Percentiles rank a stretch among this genome's conserved stretches.
These are phyloP conservation scores for Acipenser oxyrinchus DNA, from an alignment of 2,797 vertebrate genomes.

Conservation along the genomic window DNA sequence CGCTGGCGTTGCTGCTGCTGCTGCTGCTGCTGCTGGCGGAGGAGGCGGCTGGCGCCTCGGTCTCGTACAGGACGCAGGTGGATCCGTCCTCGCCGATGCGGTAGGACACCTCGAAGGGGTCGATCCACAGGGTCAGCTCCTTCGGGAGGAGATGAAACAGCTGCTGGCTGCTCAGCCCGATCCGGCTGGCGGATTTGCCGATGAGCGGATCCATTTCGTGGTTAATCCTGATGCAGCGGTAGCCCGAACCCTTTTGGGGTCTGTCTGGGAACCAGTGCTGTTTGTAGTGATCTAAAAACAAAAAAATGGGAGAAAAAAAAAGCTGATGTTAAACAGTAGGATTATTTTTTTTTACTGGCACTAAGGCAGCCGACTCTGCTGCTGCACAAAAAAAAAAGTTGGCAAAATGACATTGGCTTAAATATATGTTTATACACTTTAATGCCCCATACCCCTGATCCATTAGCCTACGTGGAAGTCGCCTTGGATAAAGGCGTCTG, in stretches of 20 bases:
- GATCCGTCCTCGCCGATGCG: conserved; percentile 77
- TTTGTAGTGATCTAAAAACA: conserved; percentile 63
- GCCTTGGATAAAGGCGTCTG: no score
- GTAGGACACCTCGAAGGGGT: conserved; percentile 76
- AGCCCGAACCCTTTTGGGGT: conserved; percentile 73
- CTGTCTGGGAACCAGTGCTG: conserved; percentile 77
- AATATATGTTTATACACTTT: no score
- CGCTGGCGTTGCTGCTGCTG: conserved; percentile 23
- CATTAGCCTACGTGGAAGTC: no score
- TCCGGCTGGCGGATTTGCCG: conserved; percentile 56
- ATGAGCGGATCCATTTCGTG: conserved; percentile 76
- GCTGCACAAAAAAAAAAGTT: no score
- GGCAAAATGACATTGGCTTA: no score
- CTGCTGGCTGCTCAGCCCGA: conserved; percentile 60
- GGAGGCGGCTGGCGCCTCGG: conserved; percentile 16
- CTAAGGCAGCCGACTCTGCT: no score
- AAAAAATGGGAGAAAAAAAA: neutral
- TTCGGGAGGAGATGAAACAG: conserved; percentile 63
- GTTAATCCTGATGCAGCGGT: conserved; percentile 79
- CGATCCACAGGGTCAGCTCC: conserved; percentile 77
- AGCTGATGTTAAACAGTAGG: no score
- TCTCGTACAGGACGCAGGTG: conserved; percentile 73
- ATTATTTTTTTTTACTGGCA: no score
- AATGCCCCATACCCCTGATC: no score
- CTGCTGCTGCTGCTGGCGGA: conserved; percentile 1